Base-by-base conservation (phyloP, 2,797 vertebrate species). In the Falco naumanni region DNA sequence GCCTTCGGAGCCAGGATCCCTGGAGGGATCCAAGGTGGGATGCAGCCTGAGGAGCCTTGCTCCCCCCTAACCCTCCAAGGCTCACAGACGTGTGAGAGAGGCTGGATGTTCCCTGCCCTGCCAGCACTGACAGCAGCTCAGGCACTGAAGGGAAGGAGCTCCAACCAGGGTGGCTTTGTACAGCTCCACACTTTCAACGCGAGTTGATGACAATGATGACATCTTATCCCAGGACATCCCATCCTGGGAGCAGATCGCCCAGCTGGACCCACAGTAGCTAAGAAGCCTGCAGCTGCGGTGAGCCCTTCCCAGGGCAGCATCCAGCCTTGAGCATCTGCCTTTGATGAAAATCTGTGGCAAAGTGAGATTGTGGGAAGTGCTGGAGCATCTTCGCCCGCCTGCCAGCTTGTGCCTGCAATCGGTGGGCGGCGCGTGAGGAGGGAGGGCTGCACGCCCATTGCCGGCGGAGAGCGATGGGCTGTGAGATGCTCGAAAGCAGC, bases 91-190 rank as follows among this genome's bases (percentile, higher is more conserved):
- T 19, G 57, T 0, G 1, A 81, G 26, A 72, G 54, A 1, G 4
- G 50, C 60, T 26, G 39, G 45, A 77, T 53, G 60, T 11, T 92
- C 37, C 45, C 50, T 21, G 68, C 45, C 18, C 13, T 8, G 21
- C 26, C 61, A 78, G 51, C 13, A 70, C 4, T 0, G 15, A 28
- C 28, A 87, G 64, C 81, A 75, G 56, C 53, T 84, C 70, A 39
- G 0, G 6, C n/a, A 54, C 54, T 0, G 0, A 47, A 69, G 6
- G 25, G 31, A 79, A 71, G 16, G 26, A 68, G 25, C 39, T 53
- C 22, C 45, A 69, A 19, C 16, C 7, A 61, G 16, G 13, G 43
- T 51, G 83, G 71, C 13, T 79, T 59, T 56, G 25, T 29, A 76
- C 13, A 84, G 31, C 43, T 78, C 41, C 26, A 0, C 1, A 1